Base-by-base conservation (phyloP, 92 coral and sea anemone genomes). In the Porites divaricata region DNA sequence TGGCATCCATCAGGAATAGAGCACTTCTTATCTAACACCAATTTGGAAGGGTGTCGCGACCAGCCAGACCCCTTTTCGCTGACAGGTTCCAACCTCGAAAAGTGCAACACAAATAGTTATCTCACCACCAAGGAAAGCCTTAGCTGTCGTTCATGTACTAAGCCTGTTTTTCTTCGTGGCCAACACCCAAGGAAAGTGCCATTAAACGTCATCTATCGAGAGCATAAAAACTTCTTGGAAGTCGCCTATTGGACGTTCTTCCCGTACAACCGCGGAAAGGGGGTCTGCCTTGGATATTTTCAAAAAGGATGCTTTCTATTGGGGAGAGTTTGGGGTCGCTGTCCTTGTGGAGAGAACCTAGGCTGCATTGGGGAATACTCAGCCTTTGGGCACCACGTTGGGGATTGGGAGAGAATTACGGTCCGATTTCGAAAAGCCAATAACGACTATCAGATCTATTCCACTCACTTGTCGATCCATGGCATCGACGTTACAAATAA, bases 211-310 rank as follows among this genome's bases (percentile, higher is more conserved):
- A 41, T 69, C 13, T 71, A 67, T 25, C 23, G 48, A 4, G 58
- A 21, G 52, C 19, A 15, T 17, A 62, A 66, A n/a, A 4, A 70
- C 17, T 57, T 21, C 57, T 66, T 84, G 28, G 89, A 89, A n/a
- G 61, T 89, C 82, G 71, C 15, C 59, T 89, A 84, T 89, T 80
- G 89, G 79, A 52, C 84, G 56, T 89, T 84, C 84, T 89, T 66
- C 66, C 92, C 92, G 48, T 89, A 84, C 89, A 84, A 89, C 50
- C 79, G 80, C 58, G 92, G 92, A 41, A 89, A 84, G 59, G 50
- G 80, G 68, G 89, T 50, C 78, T 86, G 89, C 71, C n/a, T 86
- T 21, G 85, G 89, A 1, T 13, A 15, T n/a, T n/a, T 2, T 20
- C 48, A 2, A 14, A 8, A 20, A 9, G 16, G 7, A 1, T 5